Conservation (phyloP, 2,797 vertebrate species). For the Aselliscus stoliczkanus region DNA sequence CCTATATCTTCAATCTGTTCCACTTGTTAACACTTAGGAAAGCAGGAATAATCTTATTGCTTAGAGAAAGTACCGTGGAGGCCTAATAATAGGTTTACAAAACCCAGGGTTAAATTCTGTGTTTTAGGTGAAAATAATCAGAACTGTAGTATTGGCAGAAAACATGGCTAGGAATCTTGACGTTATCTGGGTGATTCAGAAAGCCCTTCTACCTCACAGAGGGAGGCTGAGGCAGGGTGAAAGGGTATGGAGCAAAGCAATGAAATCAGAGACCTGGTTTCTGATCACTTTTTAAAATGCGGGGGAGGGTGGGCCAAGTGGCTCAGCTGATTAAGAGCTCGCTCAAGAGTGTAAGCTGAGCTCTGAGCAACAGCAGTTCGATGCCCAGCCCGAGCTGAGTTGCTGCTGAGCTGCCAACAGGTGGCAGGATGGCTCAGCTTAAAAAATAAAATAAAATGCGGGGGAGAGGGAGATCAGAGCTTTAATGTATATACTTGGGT, state of each 20-base stretch:
- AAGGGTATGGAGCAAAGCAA: background rate
- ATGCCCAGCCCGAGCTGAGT: too few species aligned
- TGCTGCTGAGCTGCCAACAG: too few species aligned
- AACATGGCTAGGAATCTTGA: background rate
- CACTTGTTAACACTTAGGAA: background rate
- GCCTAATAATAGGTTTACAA: background rate
- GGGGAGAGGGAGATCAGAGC: background rate
- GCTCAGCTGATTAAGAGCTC: too few species aligned
- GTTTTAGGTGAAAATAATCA: slow-evolving; percentile 40
- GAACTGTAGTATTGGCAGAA: background rate
- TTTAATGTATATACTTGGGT: background rate
- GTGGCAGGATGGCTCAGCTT: too few species aligned
- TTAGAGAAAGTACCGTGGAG: slow-evolving; percentile 21
- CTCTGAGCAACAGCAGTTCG: too few species aligned
- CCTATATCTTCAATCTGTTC: background rate
- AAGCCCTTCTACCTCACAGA: background rate
- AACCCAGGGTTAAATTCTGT: background rate
- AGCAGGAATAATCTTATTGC: background rate
- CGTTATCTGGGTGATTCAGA: background rate
- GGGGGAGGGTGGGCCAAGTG: too few species aligned
- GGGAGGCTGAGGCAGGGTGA: background rate
- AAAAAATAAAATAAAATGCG: too few species aligned
- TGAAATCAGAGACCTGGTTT: background rate
- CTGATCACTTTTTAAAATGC: background rate
- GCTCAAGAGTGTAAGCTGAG: too few species aligned